Evolutionary conservation across 2,113 vertebrate genomes (phyloP).

Genomic region (Chauna torquata): DNA sequence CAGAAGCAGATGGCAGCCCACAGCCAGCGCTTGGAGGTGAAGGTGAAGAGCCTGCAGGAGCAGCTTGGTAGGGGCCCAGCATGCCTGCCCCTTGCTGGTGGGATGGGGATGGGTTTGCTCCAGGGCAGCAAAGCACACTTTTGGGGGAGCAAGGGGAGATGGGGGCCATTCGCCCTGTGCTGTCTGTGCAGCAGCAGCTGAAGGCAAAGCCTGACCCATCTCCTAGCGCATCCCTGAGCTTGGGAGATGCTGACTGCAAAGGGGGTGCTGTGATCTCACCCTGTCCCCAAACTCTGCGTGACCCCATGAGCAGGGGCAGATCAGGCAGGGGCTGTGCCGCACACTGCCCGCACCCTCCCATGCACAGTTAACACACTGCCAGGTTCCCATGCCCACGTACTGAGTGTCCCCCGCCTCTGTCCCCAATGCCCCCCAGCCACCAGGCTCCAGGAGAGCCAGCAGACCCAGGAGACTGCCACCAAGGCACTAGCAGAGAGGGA

Average conservation of each 20-base stretch:
- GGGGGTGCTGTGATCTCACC: neutral
- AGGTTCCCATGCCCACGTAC: neutral
- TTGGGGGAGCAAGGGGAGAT: neutral
- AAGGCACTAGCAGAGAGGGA: slow-evolving; percentile 68
- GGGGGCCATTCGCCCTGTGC: neutral
- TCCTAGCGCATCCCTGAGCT: neutral
- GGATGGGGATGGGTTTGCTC: neutral
- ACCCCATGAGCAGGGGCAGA: neutral
- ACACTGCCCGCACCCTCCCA: neutral
- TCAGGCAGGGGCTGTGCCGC: neutral
- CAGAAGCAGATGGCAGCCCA: slow-evolving; percentile 59
- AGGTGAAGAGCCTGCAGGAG: slow-evolving; percentile 64
- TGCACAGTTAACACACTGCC: neutral
- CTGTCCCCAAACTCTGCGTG: neutral
- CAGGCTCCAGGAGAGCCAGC: slow-evolving; percentile 60
- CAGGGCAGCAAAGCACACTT: neutral
- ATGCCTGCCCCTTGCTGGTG: neutral
- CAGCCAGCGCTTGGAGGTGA: slow-evolving; percentile 64
- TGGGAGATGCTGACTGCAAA: neutral
- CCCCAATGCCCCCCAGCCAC: neutral
- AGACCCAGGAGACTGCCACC: slow-evolving; percentile 19
- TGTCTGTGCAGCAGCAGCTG: neutral
- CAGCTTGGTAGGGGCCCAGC: slow-evolving; percentile 60
- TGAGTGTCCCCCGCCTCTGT: neutral
- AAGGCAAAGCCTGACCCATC: neutral